Evolutionary conservation across 2,888 invertebrate species (phyloP), one percentile per base, ranked within the genome.

Genomic region (Drosophila sordidapex): DNA sequence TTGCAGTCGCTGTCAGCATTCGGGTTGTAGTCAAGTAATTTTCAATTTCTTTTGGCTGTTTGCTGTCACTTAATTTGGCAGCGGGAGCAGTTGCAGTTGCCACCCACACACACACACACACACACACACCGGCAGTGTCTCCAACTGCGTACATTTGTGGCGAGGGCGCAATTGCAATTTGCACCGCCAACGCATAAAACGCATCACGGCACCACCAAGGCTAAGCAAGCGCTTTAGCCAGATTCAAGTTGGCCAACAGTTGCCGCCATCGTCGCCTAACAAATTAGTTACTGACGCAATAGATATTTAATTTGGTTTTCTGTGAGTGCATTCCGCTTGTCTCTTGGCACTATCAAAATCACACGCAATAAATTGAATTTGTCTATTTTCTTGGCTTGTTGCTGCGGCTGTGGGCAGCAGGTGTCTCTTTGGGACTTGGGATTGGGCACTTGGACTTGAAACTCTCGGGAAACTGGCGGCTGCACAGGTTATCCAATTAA

Each of bases 251-350:
- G 67, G 74, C 77, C 69, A 68, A 59, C 60, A 46, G 46, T 53
- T 35, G 57, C 29, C 48, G 69, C 71, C 21, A 33, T 2, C 25
- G 7, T 36, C 27, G 56, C 38, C n/a, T 74, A 87, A 87, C 83
- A 87, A 87, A 87, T 88, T 86, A 87, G 88, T 86, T 83, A 84
- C 84, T 87, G 88, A 87, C 88, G 86, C 87, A 87, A 87, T 87
- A 87, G 31, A 56, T 56, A 38, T 54, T 18, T 25, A 36, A 18
- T 25, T 53, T 21, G 11, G 29, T 82, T 77, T 82, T 75, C 13
- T 54, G 1, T 36, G 21, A 15, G 83, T 83, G 54, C 70, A 71
- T 70, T 76, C 52, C 62, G 70, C 63, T 82, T 80, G 76, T 79
- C 79, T 80, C 75, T 76, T 79, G 70, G 79, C 84, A 75, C 84